These are phyloP conservation scores for Actenoides hombroni DNA, from an alignment of 2,113 vertebrate species.

Conservation along the genomic window DNA sequence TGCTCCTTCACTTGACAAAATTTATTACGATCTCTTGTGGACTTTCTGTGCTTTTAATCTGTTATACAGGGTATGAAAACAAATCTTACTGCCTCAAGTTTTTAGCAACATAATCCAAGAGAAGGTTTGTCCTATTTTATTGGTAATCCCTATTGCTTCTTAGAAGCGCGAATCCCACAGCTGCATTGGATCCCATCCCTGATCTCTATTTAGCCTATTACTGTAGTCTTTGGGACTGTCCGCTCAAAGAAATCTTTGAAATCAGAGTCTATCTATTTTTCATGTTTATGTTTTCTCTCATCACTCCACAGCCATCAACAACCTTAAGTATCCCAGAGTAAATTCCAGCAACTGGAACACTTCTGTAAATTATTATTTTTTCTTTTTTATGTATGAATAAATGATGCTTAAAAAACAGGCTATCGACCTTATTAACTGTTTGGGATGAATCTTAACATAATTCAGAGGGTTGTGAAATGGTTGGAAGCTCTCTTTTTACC, in stretches of 20 bases:
- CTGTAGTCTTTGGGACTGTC: not conserved
- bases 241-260: not conserved
- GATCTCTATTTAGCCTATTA: not conserved
- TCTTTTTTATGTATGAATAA: not conserved
- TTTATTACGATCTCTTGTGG: not conserved
- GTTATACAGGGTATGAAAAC: not conserved
- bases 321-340: not conserved
- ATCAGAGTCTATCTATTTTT: not conserved
- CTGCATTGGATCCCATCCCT: not conserved
- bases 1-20: not conserved
- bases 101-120: not conserved
- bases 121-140: not conserved
- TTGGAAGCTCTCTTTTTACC: not conserved
- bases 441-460: not conserved
- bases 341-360: not conserved
- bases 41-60: not conserved
- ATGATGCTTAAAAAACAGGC: not conserved
- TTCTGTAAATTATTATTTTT: not conserved
- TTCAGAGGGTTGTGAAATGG: not conserved
- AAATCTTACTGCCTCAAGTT: not conserved
- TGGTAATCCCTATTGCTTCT: not conserved
- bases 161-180: not conserved
- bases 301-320: not conserved
- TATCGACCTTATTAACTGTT: not conserved
- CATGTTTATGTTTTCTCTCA: not conserved